Evolutionary conservation across 2,888 invertebrate genomes (phyloP).

Genomic region (Drosophila dives): DNA sequence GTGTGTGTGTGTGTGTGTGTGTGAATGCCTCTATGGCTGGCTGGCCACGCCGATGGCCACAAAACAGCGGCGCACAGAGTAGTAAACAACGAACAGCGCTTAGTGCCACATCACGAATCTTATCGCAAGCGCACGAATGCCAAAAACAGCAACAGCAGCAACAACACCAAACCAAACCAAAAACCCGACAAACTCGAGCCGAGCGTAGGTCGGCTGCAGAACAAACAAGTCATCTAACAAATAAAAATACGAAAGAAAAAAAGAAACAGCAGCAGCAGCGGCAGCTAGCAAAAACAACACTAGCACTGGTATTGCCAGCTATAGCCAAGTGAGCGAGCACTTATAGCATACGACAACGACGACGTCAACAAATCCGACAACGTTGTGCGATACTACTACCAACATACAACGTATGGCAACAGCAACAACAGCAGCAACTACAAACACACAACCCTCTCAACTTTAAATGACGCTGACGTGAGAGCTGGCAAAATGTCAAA

Average conservation of each 20-base stretch:
- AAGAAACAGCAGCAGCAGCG: slow-evolving; percentile 16
- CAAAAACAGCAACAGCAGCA: slow-evolving; percentile 48
- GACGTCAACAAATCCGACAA: slow-evolving; percentile 56
- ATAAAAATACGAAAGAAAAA: slow-evolving; percentile 35
- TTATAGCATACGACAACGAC: slow-evolving; percentile 71
- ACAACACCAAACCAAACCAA: slow-evolving; percentile 33
- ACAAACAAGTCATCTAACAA: slow-evolving; percentile 76
- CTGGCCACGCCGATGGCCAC: slow-evolving; percentile 79
- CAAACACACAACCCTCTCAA: slow-evolving; percentile 66
- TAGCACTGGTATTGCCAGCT: slow-evolving; percentile 48
- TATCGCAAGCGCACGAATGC: slow-evolving; percentile 73
- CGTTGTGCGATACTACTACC: slow-evolving; percentile 61
- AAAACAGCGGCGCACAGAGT: slow-evolving; percentile 75
- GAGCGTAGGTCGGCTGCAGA: slow-evolving; percentile 71
- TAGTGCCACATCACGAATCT: slow-evolving; percentile 80
- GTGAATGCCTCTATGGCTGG: slow-evolving; percentile 73
- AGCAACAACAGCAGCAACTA: slow-evolving; percentile 8
- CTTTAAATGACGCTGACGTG: slow-evolving; percentile 43
- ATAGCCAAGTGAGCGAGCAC: slow-evolving; percentile 63
- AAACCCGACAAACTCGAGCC: slow-evolving; percentile 58
- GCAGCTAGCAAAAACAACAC: slow-evolving; percentile 55
- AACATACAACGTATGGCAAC: slow-evolving; percentile 30
- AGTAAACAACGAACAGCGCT: slow-evolving; percentile 80
- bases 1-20: slow-evolving; percentile 33
- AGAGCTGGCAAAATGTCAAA: slow-evolving; percentile 67